Percentiles rank a stretch among this genome's conserved stretches.
These are phyloP conservation scores for Mystacides longicornis DNA, from an alignment of 2,888 invertebrate genomes.

Conservation along the genomic window DNA sequence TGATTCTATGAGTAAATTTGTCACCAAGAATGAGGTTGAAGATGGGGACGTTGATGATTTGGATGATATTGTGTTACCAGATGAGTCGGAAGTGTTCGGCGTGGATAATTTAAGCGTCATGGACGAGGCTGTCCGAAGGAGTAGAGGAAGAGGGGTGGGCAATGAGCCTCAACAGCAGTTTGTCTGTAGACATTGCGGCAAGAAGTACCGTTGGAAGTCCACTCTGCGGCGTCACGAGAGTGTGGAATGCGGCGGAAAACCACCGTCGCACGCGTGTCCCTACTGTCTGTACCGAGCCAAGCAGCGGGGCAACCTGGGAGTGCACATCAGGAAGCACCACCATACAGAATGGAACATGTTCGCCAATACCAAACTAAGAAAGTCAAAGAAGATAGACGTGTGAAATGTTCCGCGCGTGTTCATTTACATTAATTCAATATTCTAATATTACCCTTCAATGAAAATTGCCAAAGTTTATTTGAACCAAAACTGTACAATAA, in stretches of 20 bases:
- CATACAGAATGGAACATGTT: slow-evolving; percentile 47
- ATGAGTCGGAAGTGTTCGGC: slow-evolving; percentile 38
- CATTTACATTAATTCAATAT: slow-evolving; percentile 14
- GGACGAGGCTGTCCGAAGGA: slow-evolving; percentile 7
- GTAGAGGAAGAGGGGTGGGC: slow-evolving; percentile 24
- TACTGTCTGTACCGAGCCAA: slow-evolving; percentile 72
- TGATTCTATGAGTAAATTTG: slow-evolving; percentile 25
- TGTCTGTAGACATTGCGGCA: slow-evolving; percentile 77
- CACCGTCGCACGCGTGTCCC: slow-evolving; percentile 74
- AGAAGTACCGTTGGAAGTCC: slow-evolving; percentile 80
- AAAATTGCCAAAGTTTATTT: slow-evolving; percentile 44
- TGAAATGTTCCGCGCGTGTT: slow-evolving; percentile 11
- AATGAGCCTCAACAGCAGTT: slow-evolving; percentile 57
- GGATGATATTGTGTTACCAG: slow-evolving; percentile 47
- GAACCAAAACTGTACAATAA: slow-evolving; percentile 50
- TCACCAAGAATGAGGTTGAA: slow-evolving; percentile 44
- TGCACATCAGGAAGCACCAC: slow-evolving; percentile 76
- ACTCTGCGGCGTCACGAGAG: slow-evolving; percentile 75
- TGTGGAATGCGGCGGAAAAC: slow-evolving; percentile 78
- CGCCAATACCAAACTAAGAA: slow-evolving; percentile 44
- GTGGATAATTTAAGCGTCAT: slow-evolving; percentile 16
- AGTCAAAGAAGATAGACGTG: slow-evolving; percentile 37
- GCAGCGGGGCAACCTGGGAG: slow-evolving; percentile 74
- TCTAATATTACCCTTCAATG: slow-evolving; percentile 2
- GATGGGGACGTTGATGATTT: slow-evolving; percentile 46